phyloP scores from a whole-genome alignment of 1,140 invertebrate genomes.

The Anoplophora glabripennis region DNA sequence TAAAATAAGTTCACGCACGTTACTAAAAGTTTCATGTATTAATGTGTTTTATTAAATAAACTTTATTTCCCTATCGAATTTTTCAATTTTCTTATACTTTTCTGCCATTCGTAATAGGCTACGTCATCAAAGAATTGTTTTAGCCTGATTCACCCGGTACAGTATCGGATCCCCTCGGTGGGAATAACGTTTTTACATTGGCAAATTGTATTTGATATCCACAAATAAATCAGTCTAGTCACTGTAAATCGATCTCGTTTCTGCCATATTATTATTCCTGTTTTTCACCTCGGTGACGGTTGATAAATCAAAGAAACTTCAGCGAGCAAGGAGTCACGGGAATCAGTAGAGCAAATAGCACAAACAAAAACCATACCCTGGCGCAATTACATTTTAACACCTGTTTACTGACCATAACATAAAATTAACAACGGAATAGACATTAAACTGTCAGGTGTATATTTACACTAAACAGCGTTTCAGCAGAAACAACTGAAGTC shows the following conservation, averaged over 20 bases:
- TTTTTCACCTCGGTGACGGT: conserved; percentile 3
- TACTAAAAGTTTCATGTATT: too few species aligned
- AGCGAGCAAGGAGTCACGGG: conserved; percentile 1
- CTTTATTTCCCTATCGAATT: too few species aligned
- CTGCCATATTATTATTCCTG: not conserved
- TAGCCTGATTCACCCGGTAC: too few species aligned
- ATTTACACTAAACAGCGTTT: conserved; percentile 3
- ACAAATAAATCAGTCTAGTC: conserved; percentile 26
- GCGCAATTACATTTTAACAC: conserved; percentile 14
- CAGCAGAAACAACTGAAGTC: conserved; percentile 3
- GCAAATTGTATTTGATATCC: conserved; percentile 25
- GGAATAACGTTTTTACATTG: conserved; percentile 27
- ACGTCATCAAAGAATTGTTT: conserved; percentile 1
- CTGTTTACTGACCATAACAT: conserved; percentile 12
- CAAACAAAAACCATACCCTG: conserved; percentile 3
- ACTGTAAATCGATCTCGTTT: conserved; percentile 23
- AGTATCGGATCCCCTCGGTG: conserved; percentile 9
- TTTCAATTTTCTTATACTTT: too few species aligned
- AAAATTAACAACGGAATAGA: conserved; percentile 13
- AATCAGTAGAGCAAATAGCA: conserved; percentile 8
- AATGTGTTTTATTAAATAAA: too few species aligned
- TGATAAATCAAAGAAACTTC: conserved; percentile 13
- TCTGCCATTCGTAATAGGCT: too few species aligned
- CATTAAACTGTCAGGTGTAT: conserved; percentile 10
- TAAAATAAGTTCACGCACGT: too few species aligned